phyloP scores from a whole-genome alignment of 2,113 vertebrate species.

The Halcyon malimbica region DNA sequence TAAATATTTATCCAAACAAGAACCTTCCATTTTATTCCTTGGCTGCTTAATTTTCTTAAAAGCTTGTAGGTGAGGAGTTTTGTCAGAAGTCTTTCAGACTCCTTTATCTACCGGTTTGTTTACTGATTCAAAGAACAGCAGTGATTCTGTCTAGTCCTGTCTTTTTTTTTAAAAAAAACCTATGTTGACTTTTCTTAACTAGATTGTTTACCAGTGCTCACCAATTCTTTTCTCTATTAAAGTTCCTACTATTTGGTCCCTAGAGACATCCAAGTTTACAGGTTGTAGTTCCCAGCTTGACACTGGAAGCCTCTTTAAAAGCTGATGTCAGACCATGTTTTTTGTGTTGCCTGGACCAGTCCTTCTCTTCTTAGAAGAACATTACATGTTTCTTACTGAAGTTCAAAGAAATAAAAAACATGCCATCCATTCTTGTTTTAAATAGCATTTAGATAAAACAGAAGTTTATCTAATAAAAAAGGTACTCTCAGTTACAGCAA shows the following conservation, averaged over 20 bases:
- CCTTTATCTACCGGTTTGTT: neutral
- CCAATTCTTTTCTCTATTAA: neutral
- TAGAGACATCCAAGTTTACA: neutral
- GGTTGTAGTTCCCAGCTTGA: neutral
- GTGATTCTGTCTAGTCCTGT: neutral
- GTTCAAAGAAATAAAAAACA: neutral
- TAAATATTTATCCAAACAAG: neutral
- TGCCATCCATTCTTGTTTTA: neutral
- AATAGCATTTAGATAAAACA: neutral
- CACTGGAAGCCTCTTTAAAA: neutral
- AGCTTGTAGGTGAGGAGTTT: neutral
- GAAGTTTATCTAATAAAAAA: neutral
- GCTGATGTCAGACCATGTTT: neutral
- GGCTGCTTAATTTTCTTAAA: neutral
- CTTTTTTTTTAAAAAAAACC: neutral
- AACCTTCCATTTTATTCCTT: neutral
- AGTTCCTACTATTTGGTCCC: neutral
- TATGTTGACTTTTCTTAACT: neutral
- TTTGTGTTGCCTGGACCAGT: neutral
- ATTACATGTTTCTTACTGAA: neutral
- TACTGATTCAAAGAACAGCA: fast-evolving
- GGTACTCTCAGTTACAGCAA: neutral
- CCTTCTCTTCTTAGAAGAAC: neutral
- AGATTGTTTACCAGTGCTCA: neutral
- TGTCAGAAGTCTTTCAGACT: neutral